Percentiles rank a stretch among this genome's conserved stretches.
Evolutionary conservation across 2,113 vertebrate species (phyloP).

Genomic region (Hoplias malabaricus): DNA sequence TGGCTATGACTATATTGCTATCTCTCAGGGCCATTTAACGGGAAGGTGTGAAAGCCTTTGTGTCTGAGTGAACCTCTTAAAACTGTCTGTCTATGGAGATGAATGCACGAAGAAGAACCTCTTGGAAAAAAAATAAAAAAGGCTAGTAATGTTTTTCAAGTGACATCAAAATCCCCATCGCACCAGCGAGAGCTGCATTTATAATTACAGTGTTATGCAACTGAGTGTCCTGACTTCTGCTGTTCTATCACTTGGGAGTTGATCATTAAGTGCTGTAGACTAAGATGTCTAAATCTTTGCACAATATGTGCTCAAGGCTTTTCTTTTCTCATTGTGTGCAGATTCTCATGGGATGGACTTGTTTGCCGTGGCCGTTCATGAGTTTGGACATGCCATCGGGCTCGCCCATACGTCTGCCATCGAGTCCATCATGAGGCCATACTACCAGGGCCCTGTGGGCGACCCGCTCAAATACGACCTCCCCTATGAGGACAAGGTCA

Average conservation of each 20-base stretch:
- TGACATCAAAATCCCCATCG: background rate
- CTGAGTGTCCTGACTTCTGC: slow-evolving; percentile 4
- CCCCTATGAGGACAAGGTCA: slow-evolving; percentile 90
- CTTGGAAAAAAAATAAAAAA: background rate
- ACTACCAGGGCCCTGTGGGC: slow-evolving; percentile 93
- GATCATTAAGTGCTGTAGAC: background rate
- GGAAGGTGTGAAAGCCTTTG: slow-evolving; percentile 59
- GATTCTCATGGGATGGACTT: slow-evolving; percentile 91
- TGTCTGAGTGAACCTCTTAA: slow-evolving; percentile 58
- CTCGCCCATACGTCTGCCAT: slow-evolving; percentile 87
- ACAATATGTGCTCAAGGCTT: background rate
- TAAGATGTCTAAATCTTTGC: background rate
- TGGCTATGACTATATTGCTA: slow-evolving; percentile 60
- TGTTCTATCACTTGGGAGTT: background rate
- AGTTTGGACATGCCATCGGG: slow-evolving; percentile 95
- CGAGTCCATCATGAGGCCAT: slow-evolving; percentile 93
- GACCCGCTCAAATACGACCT: slow-evolving; percentile 92
- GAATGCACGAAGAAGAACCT: slow-evolving; percentile 33
- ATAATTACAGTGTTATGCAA: background rate
- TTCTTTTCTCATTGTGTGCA: slow-evolving; percentile 43
- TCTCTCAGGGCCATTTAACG: slow-evolving; percentile 60
- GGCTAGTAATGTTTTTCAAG: slow-evolving; percentile 13
- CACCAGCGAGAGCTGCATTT: background rate
- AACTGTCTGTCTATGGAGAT: slow-evolving; percentile 58
- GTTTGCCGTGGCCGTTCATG: slow-evolving; percentile 93